Base-by-base conservation (phyloP, 2,797 vertebrate species). In the Sebastes hopkinsi region DNA sequence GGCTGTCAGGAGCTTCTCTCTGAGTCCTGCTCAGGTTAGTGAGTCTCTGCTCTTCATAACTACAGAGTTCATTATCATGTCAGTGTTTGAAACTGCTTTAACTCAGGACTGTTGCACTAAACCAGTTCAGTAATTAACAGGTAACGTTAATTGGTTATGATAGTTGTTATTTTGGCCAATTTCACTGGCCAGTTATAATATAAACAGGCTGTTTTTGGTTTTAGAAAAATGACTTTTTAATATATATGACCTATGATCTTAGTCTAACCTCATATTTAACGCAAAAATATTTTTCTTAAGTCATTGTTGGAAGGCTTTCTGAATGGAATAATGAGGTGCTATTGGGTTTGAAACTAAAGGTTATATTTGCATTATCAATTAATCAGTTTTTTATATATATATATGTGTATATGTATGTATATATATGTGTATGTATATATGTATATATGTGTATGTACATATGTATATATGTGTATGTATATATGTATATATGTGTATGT, bases 21-120 rank as follows among this genome's bases (percentile, higher is more conserved):
- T 84, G 66, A 95, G 91, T 73, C 34, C 89, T 55, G 85, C 75
- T 69, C 90, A 90, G 92, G 93, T 94, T 20, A 42, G 88, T 73
- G 4, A 18, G 12, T 38, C 56, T 27, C 6, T 16, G 9, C 13
- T 29, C 27, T 6, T n/a, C 18, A 3, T 18, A 13, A 8, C 16
- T 2, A 20, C 4, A 9, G 7, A 3, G 10, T 10, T 29, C 46
- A 50, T 8, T 8, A 50, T 18, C 3, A 3, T 23, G 30, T 23
- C 22, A 16, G 46, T 22, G 46, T 61, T 32, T 68, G 8, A 18
- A 34, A 25, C 8, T 14, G 2, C 0, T 55, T 38, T 55, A 55
- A 23, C 50, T 11, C 29, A 34, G 30, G 13, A 25, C 27, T 4
- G 34, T 65, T 25, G 8, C 1, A 7, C 20, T 8, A 10, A 52